These are phyloP conservation scores for Indri indri DNA, from an alignment of 2,113 vertebrate genomes.

Conservation along the genomic window DNA sequence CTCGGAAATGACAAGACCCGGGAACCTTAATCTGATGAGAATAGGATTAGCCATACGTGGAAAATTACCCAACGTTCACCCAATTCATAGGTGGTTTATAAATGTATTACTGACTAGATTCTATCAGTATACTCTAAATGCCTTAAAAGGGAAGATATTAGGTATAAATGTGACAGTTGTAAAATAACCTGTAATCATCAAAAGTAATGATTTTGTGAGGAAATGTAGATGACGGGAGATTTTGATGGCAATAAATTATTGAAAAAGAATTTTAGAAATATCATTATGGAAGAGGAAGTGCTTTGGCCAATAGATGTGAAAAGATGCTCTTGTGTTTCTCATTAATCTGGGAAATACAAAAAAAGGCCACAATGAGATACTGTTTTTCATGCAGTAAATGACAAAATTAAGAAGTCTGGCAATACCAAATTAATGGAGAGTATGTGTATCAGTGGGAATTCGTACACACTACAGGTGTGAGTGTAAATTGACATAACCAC, in stretches of 20 bases:
- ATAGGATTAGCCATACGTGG: neutral
- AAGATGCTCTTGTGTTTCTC: neutral
- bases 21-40: neutral
- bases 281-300: neutral
- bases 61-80: neutral
- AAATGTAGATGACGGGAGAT: neutral
- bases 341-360: neutral
- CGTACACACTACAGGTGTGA: neutral
- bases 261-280: neutral
- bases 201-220: neutral
- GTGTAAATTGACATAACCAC: neutral
- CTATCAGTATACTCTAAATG: neutral
- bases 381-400: neutral
- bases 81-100: neutral
- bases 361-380: neutral
- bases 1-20: neutral
- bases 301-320: neutral
- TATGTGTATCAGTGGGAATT: neutral
- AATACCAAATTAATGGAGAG: neutral
- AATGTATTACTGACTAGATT: neutral
- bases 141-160: neutral
- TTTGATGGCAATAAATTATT: neutral
- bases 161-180: neutral
- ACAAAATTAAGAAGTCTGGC: neutral
- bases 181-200: neutral